Conservation (phyloP, 2,113 vertebrate species). For the Rattus rattus region DNA sequence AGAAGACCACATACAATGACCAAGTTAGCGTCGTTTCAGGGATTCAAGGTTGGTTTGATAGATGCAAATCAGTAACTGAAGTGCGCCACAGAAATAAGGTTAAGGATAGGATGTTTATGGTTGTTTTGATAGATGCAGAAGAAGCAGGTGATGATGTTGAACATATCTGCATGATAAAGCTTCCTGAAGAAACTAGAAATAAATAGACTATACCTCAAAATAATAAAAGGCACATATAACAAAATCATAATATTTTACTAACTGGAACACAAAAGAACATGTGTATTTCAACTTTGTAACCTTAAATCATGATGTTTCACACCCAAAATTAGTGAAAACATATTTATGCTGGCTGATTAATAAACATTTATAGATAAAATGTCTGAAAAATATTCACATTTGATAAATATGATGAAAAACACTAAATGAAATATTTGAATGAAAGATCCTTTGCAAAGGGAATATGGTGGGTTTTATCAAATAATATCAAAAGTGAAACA, state of each 20-base stretch:
- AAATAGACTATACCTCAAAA: background rate
- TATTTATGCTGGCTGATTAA: background rate
- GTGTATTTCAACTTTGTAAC: background rate
- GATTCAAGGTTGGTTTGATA: background rate
- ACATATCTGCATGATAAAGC: background rate
- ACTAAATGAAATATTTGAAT: background rate
- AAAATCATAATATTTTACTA: background rate
- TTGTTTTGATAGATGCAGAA: background rate
- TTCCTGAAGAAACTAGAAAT: background rate
- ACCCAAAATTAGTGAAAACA: background rate
- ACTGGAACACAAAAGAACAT: background rate
- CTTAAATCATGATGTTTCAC: background rate
- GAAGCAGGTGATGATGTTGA: background rate
- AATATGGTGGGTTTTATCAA: background rate
- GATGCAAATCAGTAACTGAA: background rate
- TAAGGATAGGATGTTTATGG: background rate
- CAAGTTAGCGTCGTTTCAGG: background rate
- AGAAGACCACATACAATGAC: background rate
- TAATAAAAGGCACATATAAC: background rate
- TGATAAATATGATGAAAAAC: constrained; percentile 1
- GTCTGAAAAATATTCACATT: background rate
- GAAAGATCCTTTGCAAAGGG: background rate
- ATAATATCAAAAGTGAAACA: background rate
- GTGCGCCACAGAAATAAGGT: background rate
- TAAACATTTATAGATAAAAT: background rate